Evolutionary conservation across 2,888 invertebrate genomes (phyloP).

Genomic region (Aproaerema taeniolella): DNA sequence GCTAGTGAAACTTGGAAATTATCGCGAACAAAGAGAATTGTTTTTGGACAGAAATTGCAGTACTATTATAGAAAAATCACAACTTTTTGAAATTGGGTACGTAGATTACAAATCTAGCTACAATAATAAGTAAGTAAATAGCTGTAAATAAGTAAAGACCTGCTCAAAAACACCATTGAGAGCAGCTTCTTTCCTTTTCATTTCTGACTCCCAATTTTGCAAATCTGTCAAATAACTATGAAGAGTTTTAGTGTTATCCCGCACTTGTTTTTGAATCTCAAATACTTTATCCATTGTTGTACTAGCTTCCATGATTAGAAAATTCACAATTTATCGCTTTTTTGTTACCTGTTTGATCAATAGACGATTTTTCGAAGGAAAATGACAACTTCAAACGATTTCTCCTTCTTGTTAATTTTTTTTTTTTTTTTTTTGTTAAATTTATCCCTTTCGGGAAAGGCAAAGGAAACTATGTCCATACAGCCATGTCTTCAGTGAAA

Average conservation of each 20-base stretch:
- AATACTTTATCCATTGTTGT: constrained; percentile 78
- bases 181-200: constrained; percentile 83
- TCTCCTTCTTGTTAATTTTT: not conserved
- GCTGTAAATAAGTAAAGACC: constrained; percentile 46
- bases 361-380: constrained; percentile 26
- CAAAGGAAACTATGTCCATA: no score
- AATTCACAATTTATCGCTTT: constrained; percentile 6
- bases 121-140: not conserved
- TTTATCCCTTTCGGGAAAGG: no score
- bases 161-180: constrained; percentile 67
- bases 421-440: no score
- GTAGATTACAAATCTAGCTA: no score
- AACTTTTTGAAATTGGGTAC: no score
- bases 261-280: constrained; percentile 82
- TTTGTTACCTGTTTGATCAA: constrained; percentile 50
- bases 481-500: no score
- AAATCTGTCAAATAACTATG: constrained; percentile 84
- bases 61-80: no score
- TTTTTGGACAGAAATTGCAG: no score
- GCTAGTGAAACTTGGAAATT: no score
- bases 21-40: no score
- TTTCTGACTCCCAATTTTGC: constrained; percentile 83
- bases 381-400: constrained; percentile 25
- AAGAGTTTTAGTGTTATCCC: constrained; percentile 84
- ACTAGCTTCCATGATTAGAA: constrained; percentile 22